Evolutionary conservation across 2,888 invertebrate species (phyloP).

Genomic region (Conus canariensis): DNA sequence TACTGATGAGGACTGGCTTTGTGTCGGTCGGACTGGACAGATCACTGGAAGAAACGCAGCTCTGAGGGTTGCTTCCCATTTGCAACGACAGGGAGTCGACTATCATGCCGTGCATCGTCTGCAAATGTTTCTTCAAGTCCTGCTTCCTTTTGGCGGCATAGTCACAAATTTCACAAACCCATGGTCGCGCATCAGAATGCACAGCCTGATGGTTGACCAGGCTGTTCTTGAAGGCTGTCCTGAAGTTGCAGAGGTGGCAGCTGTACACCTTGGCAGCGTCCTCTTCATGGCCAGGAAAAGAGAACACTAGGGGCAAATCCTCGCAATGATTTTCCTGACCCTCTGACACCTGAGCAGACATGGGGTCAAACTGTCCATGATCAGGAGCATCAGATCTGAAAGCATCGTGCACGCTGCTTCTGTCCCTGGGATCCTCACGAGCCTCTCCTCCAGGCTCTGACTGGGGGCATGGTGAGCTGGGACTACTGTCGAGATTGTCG

Average conservation of each 20-base stretch:
- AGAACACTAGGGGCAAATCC: slow-evolving; percentile 34
- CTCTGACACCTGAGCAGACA: neutral
- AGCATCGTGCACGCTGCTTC: neutral
- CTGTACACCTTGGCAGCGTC: slow-evolving; percentile 46
- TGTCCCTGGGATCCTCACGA: neutral
- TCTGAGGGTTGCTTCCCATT: slow-evolving; percentile 26
- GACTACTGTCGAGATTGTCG: neutral
- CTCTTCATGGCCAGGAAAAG: slow-evolving; percentile 32
- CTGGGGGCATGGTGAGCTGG: neutral
- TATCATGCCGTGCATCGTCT: slow-evolving; percentile 53
- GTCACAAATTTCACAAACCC: slow-evolving; percentile 54
- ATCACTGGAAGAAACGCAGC: neutral
- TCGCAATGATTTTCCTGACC: slow-evolving; percentile 16
- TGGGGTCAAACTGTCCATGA: neutral
- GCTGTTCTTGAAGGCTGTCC: slow-evolving; percentile 53
- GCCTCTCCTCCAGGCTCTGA: neutral
- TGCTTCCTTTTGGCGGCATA: slow-evolving; percentile 58
- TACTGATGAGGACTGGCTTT: slow-evolving; percentile 22
- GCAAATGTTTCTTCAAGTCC: slow-evolving; percentile 56
- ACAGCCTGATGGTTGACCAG: slow-evolving; percentile 57
- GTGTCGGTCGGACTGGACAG: slow-evolving; percentile 27
- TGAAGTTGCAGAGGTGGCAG: slow-evolving; percentile 54
- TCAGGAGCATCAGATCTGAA: slow-evolving; percentile 8
- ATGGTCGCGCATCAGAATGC: slow-evolving; percentile 55
- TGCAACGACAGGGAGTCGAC: slow-evolving; percentile 49